phyloP scores from a whole-genome alignment of 2,113 vertebrate species.

The Actenoides hombroni region DNA sequence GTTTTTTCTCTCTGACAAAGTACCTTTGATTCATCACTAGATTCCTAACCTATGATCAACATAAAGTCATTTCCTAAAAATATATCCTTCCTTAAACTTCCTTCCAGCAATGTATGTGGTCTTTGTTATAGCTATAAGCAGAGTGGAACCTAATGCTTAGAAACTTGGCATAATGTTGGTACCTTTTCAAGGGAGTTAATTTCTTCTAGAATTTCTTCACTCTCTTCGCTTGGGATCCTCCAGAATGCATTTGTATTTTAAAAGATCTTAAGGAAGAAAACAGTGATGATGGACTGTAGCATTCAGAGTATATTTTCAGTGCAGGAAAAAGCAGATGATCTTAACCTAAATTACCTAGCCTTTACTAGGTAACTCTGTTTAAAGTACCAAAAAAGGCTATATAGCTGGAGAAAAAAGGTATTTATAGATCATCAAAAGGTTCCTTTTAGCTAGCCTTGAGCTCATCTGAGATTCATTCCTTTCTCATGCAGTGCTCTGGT shows the following conservation, averaged over 20 bases:
- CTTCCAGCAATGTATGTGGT: neutral
- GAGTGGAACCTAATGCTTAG: neutral
- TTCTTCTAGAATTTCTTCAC: neutral
- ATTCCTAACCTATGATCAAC: neutral
- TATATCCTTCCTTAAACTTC: neutral
- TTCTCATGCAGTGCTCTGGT: neutral
- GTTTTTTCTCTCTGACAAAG: neutral
- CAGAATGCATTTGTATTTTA: neutral
- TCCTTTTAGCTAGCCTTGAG: neutral
- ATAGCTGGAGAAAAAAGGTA: neutral
- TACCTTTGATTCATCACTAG: neutral
- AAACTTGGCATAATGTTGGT: neutral
- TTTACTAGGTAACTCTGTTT: neutral
- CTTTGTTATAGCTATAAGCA: neutral
- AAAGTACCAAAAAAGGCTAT: constrained; percentile 26
- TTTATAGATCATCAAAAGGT: constrained; percentile 15
- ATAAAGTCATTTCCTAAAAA: neutral
- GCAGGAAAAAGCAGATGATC: neutral
- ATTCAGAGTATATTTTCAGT: neutral
- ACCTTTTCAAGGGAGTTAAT: neutral
- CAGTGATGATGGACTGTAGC: neutral
- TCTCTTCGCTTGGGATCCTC: neutral
- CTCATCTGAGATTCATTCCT: neutral
- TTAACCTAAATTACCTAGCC: neutral
- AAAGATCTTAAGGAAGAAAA: neutral